These are phyloP conservation scores for Acanthoscelides obtectus DNA, from an alignment of 2,888 invertebrate species.

Conservation along the genomic window DNA sequence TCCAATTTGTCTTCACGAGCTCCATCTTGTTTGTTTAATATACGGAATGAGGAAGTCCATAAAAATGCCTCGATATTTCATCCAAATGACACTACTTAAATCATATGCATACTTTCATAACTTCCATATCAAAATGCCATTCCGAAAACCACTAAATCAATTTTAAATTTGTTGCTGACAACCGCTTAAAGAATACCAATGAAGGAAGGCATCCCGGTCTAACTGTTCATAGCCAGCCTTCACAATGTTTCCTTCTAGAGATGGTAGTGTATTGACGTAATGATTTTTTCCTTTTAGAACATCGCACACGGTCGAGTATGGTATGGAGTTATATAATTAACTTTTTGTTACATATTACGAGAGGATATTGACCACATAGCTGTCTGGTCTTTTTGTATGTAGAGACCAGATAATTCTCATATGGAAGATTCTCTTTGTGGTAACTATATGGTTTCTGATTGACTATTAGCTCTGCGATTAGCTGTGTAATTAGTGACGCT, in stretches of 20 bases:
- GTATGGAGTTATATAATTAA: not conserved
- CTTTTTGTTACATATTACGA: not conserved
- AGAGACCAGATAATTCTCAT: not conserved
- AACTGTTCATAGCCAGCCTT: not conserved
- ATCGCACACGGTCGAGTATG: not conserved
- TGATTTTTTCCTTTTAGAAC: not conserved
- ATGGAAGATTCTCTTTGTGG: not conserved
- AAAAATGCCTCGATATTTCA: not conserved
- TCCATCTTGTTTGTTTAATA: too few relatives aligned
- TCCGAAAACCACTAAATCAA: not conserved
- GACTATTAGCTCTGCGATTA: not conserved
- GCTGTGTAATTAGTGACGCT: not conserved
- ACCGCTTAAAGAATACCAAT: not conserved
- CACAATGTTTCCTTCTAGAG: not conserved
- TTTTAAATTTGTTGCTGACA: not conserved
- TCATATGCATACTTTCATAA: not conserved
- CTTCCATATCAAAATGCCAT: not conserved
- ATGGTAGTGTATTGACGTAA: not conserved
- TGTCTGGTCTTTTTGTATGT: not conserved
- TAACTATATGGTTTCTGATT: not conserved
- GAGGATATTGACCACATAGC: not conserved
- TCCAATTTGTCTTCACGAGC: too few relatives aligned
- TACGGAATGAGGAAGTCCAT: not conserved
- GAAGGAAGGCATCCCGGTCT: not conserved
- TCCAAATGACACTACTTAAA: not conserved